Evolutionary conservation across 1,140 invertebrate species (phyloP), one percentile per base, ranked within the genome.

Genomic region (Cyrtorhinus lividipennis): DNA sequence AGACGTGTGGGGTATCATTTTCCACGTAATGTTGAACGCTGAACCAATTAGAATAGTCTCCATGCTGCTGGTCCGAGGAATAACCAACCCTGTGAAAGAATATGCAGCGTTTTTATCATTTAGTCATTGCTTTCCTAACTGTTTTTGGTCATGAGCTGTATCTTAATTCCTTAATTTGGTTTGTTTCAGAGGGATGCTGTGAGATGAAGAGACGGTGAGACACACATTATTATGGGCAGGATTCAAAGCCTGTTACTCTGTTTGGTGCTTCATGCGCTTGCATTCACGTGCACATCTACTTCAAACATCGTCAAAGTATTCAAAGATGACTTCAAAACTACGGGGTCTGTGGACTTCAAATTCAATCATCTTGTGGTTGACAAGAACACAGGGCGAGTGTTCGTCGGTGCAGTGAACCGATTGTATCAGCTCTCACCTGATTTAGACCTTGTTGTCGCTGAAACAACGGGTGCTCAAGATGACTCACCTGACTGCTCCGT

Each of bases 391-490:
- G 92, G 91, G 30, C 80, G 90, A 46, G 81, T 97, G 10, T 98
- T 92, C 78, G 82, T 98, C 56, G 95, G 94, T 59, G 94, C 89
- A 38, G 89, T 95, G 8, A 98, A 98, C 76, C 79, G 83, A 59
- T 80, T 99, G 27, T 97, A 93, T 74, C 92, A 95, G 75, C 79
- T 98, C 15, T 88, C 90, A 18, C 83, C 88, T 3, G 88, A 95
- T 70, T 76, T 98, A 56, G 82, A 85, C 46, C 76, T 88, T 24
- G 81, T 87, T 24, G 83, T 87, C 67, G 80, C 80, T 25, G 89
- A 87, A 23, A 78, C 81, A 65, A 98, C 94, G 18, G 95, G 95
- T 0, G 95, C 95, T 1, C 79, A 86, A 70, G 82, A 88, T 66
- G 93, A 97, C 76, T 90, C 89, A 44, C 82, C 86, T 10, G 83